A percentile compares a stretch with the other conserved stretches of the same genome.
Conservation (phyloP, 1,140 invertebrate species). For the Listronotus bonariensis region DNA sequence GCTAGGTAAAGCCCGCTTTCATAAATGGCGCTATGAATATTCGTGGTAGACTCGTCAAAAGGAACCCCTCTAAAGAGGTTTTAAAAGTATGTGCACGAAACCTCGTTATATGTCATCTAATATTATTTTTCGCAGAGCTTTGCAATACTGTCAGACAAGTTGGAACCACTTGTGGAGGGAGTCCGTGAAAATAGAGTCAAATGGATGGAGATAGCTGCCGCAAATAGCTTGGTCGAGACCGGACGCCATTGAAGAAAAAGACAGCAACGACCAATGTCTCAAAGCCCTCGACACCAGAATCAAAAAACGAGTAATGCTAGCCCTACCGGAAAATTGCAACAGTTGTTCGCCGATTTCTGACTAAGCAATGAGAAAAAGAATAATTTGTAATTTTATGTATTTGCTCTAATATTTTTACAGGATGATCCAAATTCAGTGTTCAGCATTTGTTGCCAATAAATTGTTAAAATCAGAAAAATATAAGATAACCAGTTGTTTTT, state of each 20-base stretch:
- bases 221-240: conserved; percentile 44
- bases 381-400: not conserved
- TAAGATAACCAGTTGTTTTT: too few relatives aligned
- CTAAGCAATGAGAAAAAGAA: conserved; percentile 9
- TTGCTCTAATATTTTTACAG: not conserved
- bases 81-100: too few relatives aligned
- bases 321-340: conserved; percentile 22
- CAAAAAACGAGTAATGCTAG: conserved; percentile 28
- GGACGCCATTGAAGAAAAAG: conserved; percentile 37
- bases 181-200: conserved; percentile 81
- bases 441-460: too few relatives aligned
- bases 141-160: conserved; percentile 73
- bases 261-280: conserved; percentile 53
- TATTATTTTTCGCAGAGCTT: conserved; percentile 76
- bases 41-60: too few relatives aligned
- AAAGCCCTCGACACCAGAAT: conserved; percentile 44
- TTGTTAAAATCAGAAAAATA: too few relatives aligned
- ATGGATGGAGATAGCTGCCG: conserved; percentile 76
- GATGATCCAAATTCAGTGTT: too few relatives aligned
- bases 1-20: too few relatives aligned
- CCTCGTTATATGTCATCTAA: too few relatives aligned
- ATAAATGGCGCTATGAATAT: too few relatives aligned
- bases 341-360: conserved; percentile 32
- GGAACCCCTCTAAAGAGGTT: too few relatives aligned
- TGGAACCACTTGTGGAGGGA: conserved; percentile 81